phyloP scores from a whole-genome alignment of 2,888 invertebrate species.

The Parelbella ahira region DNA sequence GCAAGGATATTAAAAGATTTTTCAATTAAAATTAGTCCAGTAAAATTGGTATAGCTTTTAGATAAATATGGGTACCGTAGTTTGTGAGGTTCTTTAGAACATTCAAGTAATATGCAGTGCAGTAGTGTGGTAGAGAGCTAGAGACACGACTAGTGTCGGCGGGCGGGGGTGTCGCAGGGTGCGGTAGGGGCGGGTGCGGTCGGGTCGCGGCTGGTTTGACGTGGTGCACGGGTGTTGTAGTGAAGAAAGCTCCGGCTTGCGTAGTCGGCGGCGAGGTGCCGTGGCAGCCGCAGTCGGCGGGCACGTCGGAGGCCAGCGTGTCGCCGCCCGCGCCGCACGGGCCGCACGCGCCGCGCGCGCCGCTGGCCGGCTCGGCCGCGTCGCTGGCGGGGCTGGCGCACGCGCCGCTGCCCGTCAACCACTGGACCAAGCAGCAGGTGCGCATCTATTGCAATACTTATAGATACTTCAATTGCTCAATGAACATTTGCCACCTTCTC shows the following conservation, averaged over 20 bases:
- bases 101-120: too few relatives aligned
- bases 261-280: conserved; percentile 79
- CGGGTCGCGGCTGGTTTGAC: conserved; percentile 32
- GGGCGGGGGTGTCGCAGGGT: not conserved
- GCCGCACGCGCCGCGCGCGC: too few relatives aligned
- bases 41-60: too few relatives aligned
- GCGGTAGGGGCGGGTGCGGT: conserved; percentile 1
- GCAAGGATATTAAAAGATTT: too few relatives aligned
- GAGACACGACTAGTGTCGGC: not conserved
- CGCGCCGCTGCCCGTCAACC: conserved; percentile 58
- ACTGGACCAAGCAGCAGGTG: conserved; percentile 87
- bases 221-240: conserved; percentile 53
- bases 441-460: too few relatives aligned
- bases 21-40: too few relatives aligned
- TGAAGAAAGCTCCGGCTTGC: conserved; percentile 79
- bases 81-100: too few relatives aligned
- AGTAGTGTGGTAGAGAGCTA: too few relatives aligned
- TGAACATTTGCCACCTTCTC: too few relatives aligned
- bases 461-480: too few relatives aligned
- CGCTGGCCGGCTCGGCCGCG: conserved; percentile 7
- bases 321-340: conserved; percentile 66
- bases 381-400: conserved; percentile 49
- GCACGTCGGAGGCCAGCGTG: conserved; percentile 68
- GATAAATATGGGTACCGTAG: too few relatives aligned
- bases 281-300: conserved; percentile 77